Base-by-base conservation (phyloP, 2,888 invertebrate genomes). In the Gasteruption jaculator region DNA sequence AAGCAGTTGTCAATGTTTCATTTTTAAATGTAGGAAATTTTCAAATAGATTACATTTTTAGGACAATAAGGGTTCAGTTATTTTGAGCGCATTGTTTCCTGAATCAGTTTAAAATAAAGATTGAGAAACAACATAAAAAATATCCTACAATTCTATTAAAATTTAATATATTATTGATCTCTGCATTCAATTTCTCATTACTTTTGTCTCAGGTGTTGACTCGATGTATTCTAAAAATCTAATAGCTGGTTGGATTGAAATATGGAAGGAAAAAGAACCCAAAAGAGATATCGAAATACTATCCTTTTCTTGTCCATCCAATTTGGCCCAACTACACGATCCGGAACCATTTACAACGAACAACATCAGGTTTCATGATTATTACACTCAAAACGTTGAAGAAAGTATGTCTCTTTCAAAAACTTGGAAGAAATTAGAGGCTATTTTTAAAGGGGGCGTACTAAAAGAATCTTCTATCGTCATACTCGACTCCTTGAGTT, bases 401-500 rank as follows among this genome's bases (percentile, higher is more conserved):
- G 40, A 54, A 2, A 46, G 57, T n/a, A 52, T 58, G n/a, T n/a
- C n/a, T n/a, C n/a, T n/a, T n/a, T n/a, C n/a, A n/a, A n/a, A n/a
- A n/a, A n/a, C n/a, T n/a, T 43, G 47, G 5, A 30, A 56, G 18
- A 52, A 51, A 26, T 39, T 68, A 2, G 45, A 55, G 11, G 14
- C 34, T 3, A 54, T 61, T 35, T 27, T 58, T 14, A 35, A 49
- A 11, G 48, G 41, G 8, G 30, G 52, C 26, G 30, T 41, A n/a
- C 25, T 46, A 5, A 53, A 57, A 38, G n/a, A n/a, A n/a, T n/a
- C n/a, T n/a, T 56, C 63, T 3, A 56, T 54, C 10, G 50, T 66
- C 1, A 50, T 70, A 8, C 24, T 70, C 5, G 61, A 70, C 39
- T 67, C 67, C 41, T 43, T 70, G 20, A 62, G 58, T 45, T 60